These are phyloP conservation scores for Caenorhabditis drosophilae DNA, from an alignment of 2,888 invertebrate species.

Conservation along the genomic window DNA sequence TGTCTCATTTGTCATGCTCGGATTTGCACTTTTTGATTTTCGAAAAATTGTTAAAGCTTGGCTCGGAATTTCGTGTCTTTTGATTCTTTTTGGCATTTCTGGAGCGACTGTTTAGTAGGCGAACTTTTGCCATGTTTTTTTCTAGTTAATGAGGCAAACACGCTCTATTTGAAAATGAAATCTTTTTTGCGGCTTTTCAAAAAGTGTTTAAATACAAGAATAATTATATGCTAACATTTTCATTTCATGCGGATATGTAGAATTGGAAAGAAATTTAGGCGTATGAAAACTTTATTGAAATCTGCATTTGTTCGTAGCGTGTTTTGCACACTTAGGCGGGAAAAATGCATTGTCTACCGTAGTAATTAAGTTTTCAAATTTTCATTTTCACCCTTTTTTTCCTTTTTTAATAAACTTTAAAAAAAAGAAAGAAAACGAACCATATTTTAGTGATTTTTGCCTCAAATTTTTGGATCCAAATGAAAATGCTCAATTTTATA, in stretches of 20 bases:
- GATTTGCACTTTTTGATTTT: slow-evolving; percentile 53
- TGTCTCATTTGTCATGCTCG: slow-evolving; percentile 58
- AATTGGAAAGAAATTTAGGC: too few relatives aligned
- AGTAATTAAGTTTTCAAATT: too few relatives aligned
- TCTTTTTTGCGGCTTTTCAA: slow-evolving; percentile 2
- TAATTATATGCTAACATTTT: too few relatives aligned
- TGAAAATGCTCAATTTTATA: not conserved
- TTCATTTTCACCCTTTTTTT: too few relatives aligned
- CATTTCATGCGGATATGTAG: too few relatives aligned
- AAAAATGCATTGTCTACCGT: too few relatives aligned
- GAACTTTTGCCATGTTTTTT: not conserved
- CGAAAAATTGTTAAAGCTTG: slow-evolving; percentile 49
- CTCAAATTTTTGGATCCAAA: slow-evolving; percentile 9
- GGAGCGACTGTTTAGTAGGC: slow-evolving; percentile 34
- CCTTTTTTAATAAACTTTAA: too few relatives aligned
- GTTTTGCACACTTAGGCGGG: too few relatives aligned
- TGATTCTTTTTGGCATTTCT: slow-evolving; percentile 56
- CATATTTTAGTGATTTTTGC: slow-evolving; percentile 17
- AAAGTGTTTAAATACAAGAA: not conserved
- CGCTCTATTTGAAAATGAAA: slow-evolving; percentile 11
- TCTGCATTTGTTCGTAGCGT: too few relatives aligned
- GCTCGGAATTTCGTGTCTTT: slow-evolving; percentile 49
- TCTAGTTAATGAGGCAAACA: not conserved
- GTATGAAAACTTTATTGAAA: too few relatives aligned
- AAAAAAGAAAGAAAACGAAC: too few relatives aligned